Conservation (phyloP, 1,140 invertebrate genomes). For the Macrosteles quadrilineatus region DNA sequence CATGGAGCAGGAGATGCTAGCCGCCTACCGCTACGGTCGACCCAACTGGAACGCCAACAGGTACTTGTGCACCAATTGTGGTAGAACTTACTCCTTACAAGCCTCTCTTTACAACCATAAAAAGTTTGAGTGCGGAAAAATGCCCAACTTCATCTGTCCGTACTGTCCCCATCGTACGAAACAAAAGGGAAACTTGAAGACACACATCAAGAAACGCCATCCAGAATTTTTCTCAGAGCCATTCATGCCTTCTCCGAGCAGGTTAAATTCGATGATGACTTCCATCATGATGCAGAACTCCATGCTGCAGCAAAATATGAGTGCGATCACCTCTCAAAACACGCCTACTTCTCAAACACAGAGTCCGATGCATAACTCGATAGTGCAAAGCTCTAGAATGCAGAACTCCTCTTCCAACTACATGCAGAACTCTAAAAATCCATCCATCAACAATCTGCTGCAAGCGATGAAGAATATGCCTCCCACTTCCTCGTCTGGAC, state of each 20-base stretch:
- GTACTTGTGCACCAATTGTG: conserved; percentile 53
- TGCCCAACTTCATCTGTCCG: conserved; percentile 48
- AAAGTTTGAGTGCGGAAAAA: conserved; percentile 51
- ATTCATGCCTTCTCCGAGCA: conserved; percentile 14
- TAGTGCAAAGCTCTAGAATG: not conserved
- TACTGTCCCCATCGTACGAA: conserved; percentile 40
- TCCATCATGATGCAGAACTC: conserved; percentile 21
- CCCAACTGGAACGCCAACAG: conserved; percentile 52
- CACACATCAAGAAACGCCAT: conserved; percentile 50
- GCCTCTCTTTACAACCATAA: conserved; percentile 55
- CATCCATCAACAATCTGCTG: conserved; percentile 7
- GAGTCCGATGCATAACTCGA: not conserved
- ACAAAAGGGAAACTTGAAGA: conserved; percentile 39
- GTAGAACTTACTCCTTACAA: conserved; percentile 55
- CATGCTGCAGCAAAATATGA: not conserved
- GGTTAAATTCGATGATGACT: conserved; percentile 15
- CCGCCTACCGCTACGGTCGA: not conserved
- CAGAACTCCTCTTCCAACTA: not conserved
- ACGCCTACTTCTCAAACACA: not conserved
- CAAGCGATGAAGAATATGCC: conserved; percentile 11
- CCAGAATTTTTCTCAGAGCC: conserved; percentile 28
- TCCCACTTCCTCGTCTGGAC: not conserved
- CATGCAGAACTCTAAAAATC: conserved; percentile 1
- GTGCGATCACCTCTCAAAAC: not conserved
- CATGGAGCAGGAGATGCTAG: conserved; percentile 20